These are phyloP conservation scores for Drosophila nigrodunni DNA, from an alignment of 1,140 invertebrate species.

Conservation along the genomic window DNA sequence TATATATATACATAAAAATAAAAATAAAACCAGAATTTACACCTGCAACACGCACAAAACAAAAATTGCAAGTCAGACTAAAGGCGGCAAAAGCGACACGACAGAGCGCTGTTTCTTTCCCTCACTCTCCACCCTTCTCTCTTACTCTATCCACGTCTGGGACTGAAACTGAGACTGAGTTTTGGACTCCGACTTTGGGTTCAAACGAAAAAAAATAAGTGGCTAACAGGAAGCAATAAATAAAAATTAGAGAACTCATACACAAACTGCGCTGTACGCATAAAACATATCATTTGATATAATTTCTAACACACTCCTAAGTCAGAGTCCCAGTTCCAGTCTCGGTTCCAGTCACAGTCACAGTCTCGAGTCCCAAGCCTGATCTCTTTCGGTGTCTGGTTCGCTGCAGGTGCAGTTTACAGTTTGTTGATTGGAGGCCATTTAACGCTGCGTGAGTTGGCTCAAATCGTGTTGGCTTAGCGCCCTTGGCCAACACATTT, in stretches of 20 bases:
- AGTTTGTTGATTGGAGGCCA: conserved; percentile 65
- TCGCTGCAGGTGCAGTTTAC: conserved; percentile 65
- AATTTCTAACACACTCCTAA: conserved; percentile 67
- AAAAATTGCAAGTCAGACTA: conserved; percentile 72
- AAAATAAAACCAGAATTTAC: conserved; percentile 62
- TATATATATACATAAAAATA: conserved; percentile 9
- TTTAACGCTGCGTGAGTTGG: conserved; percentile 79
- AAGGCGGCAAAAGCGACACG: conserved; percentile 31
- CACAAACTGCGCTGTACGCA: conserved; percentile 13
- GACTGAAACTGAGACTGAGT: not conserved
- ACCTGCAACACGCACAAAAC: conserved; percentile 65
- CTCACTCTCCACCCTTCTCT: no score
- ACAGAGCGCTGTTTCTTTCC: not conserved
- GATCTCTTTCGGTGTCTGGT: conserved; percentile 6
- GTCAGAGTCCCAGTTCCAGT: not conserved
- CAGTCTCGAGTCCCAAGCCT: not conserved
- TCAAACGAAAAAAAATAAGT: conserved; percentile 31
- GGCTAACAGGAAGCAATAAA: conserved; percentile 73
- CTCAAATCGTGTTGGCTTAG: conserved; percentile 22
- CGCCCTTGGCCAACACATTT: conserved; percentile 62
- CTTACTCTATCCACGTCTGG: not conserved
- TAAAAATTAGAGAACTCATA: conserved; percentile 75
- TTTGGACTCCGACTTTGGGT: not conserved
- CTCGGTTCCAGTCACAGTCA: conserved; percentile 1
- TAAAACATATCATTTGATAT: conserved; percentile 77